Conservation (phyloP, 2,888 invertebrate species). For the Limnephilus rhombicus region DNA sequence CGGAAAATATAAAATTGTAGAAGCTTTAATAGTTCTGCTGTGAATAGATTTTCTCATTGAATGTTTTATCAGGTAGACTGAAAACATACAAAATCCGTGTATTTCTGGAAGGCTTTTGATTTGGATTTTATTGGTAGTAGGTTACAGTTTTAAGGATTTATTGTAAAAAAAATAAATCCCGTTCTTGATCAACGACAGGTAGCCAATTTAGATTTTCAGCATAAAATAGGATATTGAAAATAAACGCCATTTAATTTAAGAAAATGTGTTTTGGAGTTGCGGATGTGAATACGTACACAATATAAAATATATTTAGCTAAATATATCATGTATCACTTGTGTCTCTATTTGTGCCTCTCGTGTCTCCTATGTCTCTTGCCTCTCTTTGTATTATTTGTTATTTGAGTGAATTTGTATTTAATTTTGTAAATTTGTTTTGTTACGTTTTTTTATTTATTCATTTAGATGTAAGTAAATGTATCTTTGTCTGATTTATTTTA, state of each 20-base stretch:
- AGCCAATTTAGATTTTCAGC: neutral
- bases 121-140: neutral
- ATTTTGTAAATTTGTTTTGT: too few relatives aligned
- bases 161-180: neutral
- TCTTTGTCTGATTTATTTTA: too few relatives aligned
- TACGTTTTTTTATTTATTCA: too few relatives aligned
- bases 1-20: neutral
- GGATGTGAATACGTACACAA: too few relatives aligned
- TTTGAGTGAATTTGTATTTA: too few relatives aligned
- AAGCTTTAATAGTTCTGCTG: neutral
- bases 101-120: neutral
- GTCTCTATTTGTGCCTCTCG: too few relatives aligned
- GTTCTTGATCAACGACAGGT: neutral
- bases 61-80: neutral
- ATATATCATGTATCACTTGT: too few relatives aligned
- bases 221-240: neutral
- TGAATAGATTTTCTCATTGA: neutral
- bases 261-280: neutral
- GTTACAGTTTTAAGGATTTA: neutral
- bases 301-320: too few relatives aligned
- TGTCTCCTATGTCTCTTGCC: too few relatives aligned
- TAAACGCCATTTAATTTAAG: neutral
- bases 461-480: too few relatives aligned
- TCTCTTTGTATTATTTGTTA: too few relatives aligned
- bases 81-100: slow-evolving; percentile 6